These are phyloP conservation scores for Cyrtodaria siliqua DNA, from an alignment of 2,888 invertebrate genomes.

Conservation along the genomic window DNA sequence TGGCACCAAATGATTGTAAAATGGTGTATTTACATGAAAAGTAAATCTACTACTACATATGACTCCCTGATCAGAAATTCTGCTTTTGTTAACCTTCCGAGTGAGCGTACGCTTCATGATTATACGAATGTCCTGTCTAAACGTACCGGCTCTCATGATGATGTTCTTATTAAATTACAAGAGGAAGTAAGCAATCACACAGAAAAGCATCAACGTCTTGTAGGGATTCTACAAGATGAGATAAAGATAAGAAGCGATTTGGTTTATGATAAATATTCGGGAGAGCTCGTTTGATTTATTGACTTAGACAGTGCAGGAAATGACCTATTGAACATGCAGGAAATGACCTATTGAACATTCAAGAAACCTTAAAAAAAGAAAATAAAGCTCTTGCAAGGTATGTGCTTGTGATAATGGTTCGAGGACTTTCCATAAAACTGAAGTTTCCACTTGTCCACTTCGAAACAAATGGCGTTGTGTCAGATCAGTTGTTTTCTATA, in stretches of 20 bases:
- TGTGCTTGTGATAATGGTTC: conserved; percentile 2
- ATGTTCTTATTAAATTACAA: not conserved
- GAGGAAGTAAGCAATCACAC: not conserved
- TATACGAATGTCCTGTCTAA: not conserved
- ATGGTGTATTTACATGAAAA: conserved; percentile 18
- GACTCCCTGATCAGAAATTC: conserved; percentile 3
- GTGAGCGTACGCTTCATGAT: conserved; percentile 14
- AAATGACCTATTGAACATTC: not conserved
- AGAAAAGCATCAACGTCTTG: not conserved
- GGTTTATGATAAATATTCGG: conserved; percentile 10
- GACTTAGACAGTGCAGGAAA: not conserved
- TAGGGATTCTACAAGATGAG: conserved; percentile 15
- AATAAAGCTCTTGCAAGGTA: not conserved
- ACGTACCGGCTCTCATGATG: conserved; percentile 4
- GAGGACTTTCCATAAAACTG: conserved; percentile 4
- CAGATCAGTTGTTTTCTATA: conserved; percentile 8
- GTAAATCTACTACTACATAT: conserved; percentile 5
- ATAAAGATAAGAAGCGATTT: conserved; percentile 11
- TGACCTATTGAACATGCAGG: too few species aligned
- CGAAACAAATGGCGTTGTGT: conserved; percentile 1
- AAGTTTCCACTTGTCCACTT: conserved; percentile 15
- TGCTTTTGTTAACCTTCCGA: not conserved
- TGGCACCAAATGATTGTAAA: conserved; percentile 13
- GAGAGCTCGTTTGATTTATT: conserved; percentile 12
- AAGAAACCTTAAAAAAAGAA: too few species aligned